Evolutionary conservation across 1,140 invertebrate genomes (phyloP).

Genomic region (Piezodorus guildinii): DNA sequence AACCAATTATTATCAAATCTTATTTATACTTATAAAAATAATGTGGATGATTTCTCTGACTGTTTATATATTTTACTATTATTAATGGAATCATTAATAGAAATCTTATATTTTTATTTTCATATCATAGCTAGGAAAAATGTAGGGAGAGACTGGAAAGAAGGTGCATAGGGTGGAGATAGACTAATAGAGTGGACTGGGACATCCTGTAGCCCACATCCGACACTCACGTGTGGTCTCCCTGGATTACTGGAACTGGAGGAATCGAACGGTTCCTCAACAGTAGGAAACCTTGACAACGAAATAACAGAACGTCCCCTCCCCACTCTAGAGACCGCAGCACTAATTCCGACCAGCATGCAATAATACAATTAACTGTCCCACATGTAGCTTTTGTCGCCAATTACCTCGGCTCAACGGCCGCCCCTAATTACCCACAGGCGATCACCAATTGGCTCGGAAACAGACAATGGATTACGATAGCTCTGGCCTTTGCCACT

Average conservation of each 20-base stretch:
- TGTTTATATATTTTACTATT: too few relatives aligned
- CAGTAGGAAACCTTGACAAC: not conserved
- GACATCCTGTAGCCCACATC: not conserved
- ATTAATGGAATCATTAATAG: too few relatives aligned
- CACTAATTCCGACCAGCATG: not conserved
- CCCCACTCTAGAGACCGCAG: not conserved
- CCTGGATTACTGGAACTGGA: not conserved
- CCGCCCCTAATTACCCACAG: not conserved
- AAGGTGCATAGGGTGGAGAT: too few relatives aligned
- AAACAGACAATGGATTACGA: too few relatives aligned
- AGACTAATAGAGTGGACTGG: too few relatives aligned
- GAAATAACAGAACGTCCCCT: not conserved
- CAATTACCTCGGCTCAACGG: not conserved
- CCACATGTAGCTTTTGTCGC: not conserved
- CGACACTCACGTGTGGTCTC: not conserved
- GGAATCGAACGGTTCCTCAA: not conserved
- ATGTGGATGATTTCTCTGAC: too few relatives aligned
- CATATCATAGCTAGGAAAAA: too few relatives aligned
- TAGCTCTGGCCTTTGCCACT: too few relatives aligned
- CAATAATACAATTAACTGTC: constrained; percentile 7
- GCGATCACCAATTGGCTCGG: not conserved
- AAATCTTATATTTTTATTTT: too few relatives aligned
- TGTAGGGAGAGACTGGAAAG: too few relatives aligned
- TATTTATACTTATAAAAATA: too few relatives aligned
- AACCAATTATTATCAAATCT: too few relatives aligned